Percentiles rank a stretch among this genome's conserved stretches.
These are phyloP conservation scores for Corythoichthys intestinalis DNA, from an alignment of 2,113 vertebrate genomes.

Conservation along the genomic window DNA sequence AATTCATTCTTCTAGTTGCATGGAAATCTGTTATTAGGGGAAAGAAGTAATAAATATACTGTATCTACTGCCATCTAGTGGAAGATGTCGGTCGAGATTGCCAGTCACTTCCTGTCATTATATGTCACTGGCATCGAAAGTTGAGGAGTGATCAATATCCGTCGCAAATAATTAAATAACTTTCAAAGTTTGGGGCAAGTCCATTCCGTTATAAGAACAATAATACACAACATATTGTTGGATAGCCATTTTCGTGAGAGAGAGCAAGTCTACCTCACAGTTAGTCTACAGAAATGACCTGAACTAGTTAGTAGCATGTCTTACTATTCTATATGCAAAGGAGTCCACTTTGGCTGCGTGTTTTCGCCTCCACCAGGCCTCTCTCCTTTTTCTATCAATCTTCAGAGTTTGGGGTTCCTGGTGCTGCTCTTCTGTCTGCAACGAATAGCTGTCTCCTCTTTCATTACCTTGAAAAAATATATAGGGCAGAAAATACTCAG, in stretches of 20 bases:
- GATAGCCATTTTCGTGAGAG: neutral
- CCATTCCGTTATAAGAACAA: neutral
- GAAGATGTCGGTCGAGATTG: neutral
- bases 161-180: neutral
- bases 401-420: slow-evolving; percentile 1
- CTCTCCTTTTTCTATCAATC: slow-evolving; percentile 43
- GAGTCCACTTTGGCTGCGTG: slow-evolving; percentile 44
- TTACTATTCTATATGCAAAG: slow-evolving; percentile 59
- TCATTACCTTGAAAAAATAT: slow-evolving; percentile 6
- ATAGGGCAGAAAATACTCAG: neutral
- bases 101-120: neutral
- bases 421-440: slow-evolving; percentile 8
- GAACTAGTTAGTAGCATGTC: neutral
- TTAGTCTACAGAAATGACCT: neutral
- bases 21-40: too few relatives aligned
- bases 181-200: neutral
- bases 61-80: neutral
- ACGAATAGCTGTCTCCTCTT: neutral
- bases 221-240: neutral
- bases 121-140: neutral
- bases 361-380: slow-evolving; percentile 36
- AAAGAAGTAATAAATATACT: too few relatives aligned
- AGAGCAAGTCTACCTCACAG: too few relatives aligned
- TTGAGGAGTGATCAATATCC: neutral
- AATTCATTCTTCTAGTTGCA: too few relatives aligned